Evolutionary conservation across 2,888 invertebrate genomes (phyloP), one percentile per base, ranked within the genome.

Genomic region (Nomada hirtipes): DNA sequence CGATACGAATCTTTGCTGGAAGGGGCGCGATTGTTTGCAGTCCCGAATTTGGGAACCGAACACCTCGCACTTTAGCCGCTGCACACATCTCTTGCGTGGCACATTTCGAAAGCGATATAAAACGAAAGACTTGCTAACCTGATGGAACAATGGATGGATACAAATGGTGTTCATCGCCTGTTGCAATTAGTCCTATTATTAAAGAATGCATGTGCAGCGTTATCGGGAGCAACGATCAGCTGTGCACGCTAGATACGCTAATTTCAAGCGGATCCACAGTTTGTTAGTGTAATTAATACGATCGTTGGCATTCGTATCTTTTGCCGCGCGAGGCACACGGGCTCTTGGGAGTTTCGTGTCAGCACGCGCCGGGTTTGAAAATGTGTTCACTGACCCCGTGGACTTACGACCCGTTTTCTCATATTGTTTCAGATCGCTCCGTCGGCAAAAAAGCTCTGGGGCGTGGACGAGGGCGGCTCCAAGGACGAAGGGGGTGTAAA

Each of bases 401-500:
- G 42, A 83, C 83, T 88, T 82, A 90, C 87, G 84, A 88, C 79
- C 87, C 55, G 83, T 81, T 89, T 85, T 88, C 79, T 81, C 86
- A 79, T 88, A 84, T 91, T 90, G 84, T 95, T 95, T 76, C 95
- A 98, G 98, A 98, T 98, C 95, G 97, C 98, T 95, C 97, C 98
- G 94, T 97, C 98, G 94, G 97, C 98, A 94, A 98, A 98, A 95
- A 98, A 98, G 95, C 95, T 98, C 94, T 98, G 98, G 98, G 96
- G 96, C 91, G 95, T 96, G 86, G 95, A 95, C 92, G 95, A 95
- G 90, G 93, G 93, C 84, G 93, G 93, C 88, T 93, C 93, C 90
- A 93, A 93, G 91, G 93, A 93, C 93, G 97, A 97, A 95, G 97
- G 96, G 94, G 96, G 97, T 85, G 95, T 95, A 83, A 95, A 96